Evolutionary conservation across 2,888 invertebrate genomes (phyloP), one percentile per base, ranked within the genome.

Genomic region (Bombylius discolor): DNA sequence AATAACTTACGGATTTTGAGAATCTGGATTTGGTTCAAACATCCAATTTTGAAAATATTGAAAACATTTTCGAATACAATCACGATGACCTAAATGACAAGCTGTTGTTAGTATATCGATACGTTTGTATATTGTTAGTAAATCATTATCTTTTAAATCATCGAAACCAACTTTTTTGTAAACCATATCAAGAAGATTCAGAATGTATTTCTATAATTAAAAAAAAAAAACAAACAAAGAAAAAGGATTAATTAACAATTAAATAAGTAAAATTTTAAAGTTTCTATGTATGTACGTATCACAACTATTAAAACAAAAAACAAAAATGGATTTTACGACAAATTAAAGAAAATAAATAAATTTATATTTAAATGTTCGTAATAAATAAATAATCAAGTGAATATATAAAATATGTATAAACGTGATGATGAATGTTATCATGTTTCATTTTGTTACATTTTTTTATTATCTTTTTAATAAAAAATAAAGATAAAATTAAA

Each of bases 41-140:
- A 84, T 82, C 89, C 90, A 90, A 62, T 84, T 82, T 39, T 83
- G 80, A 67, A 87, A 92, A 65, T 85, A 79, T 12, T 78, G 73
- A 6, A 82, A 81, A 0, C 89, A 83, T 56, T 86, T 84, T n/a
- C 79, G 75, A 11, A 91, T 76, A 66, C 92, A 92, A 64, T 83
- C 83, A 7, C 78, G 76, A 58, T 86, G 82, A 23, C 86, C 89
- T 58, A 89, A 78, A 60, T 80, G 79, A 62, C 92, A 92, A 0
- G 89, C 87, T 68, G 86, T 84, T 50, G 79, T 79, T 9, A 90
- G 71, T 31, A 89, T 77, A 60, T 87, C 85, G 8, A 82, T 80
- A 1, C 89, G 77, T 59, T 84, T 85, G 65, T 86, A 84, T 0
- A 86, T 79, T 4, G 80, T 78, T 53, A 89, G 74, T 61, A 87